Base-by-base conservation (phyloP, 2,113 vertebrate genomes). In the Onychostoma macrolepis region DNA sequence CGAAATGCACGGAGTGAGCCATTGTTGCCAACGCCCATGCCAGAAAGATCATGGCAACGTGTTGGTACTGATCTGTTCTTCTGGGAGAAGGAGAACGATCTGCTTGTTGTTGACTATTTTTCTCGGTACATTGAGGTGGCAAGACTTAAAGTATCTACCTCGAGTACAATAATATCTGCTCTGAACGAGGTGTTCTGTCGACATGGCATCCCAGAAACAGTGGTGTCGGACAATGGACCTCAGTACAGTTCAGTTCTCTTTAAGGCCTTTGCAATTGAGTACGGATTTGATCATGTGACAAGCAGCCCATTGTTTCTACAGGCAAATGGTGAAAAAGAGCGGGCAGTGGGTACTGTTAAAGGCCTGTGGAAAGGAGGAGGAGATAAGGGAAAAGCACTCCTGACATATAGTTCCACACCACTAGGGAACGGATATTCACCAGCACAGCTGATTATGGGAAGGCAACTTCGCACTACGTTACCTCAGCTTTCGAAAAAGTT, bases 41-140 rank as follows among this genome's bases (percentile, higher is more conserved):
- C 21, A 33, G 72, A 86, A 17, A 50, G 79, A 65, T 67, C 83
- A 12, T 85, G 87, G 43, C 67, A 88, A 84, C 41, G 13, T 19
- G 6, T 67, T 15, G 78, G 84, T 8, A 63, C 77, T 45, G 83
- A 88, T 30, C 6, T 79, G 2, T 83, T 81, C 13, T 75, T 82
- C 13, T 36, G 33, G 33, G 33, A 36, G 33, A 36, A 36, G 33
- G 33, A 36, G 33, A 36, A 4, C 33, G 3, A 36, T 36, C 33
- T 81, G 78, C 61, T 88, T 17, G 19, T 88, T 15, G n/a, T 87
- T 15, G 30, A 82, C 19, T 83, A 87, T n/a, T 81, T 69, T 38
- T 86, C 75, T 41, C 43, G 26, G 28, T 72, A 67, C 30, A 83
- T 50, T 30, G 86, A 87, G 38, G 78, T 72, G 11, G 77, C 33